Evolutionary conservation across 2,113 vertebrate genomes (phyloP).

Genomic region (Alosa alosa): DNA sequence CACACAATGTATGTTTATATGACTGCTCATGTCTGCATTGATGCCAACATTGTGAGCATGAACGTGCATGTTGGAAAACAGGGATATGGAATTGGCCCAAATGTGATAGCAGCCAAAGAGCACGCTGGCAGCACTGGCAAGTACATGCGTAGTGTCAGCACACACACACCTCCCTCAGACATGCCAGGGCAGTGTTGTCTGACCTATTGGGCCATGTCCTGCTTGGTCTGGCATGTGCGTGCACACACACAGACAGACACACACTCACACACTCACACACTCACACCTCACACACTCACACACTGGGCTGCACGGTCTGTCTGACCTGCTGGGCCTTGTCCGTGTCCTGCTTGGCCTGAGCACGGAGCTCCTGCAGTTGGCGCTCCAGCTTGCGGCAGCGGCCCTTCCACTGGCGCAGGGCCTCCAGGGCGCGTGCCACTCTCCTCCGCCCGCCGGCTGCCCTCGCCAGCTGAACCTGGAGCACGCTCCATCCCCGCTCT

Average conservation of each 20-base stretch:
- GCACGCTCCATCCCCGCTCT: constrained; percentile 55
- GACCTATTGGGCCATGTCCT: constrained; percentile 73
- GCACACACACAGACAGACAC: background rate
- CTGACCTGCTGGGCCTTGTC: constrained; percentile 76
- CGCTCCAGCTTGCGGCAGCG: constrained; percentile 81
- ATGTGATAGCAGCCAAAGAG: too few relatives aligned
- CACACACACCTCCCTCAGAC: too few relatives aligned
- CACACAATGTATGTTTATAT: background rate
- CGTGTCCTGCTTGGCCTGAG: constrained; percentile 59
- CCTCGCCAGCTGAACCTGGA: constrained; percentile 74
- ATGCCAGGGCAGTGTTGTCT: background rate
- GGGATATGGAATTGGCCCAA: too few relatives aligned
- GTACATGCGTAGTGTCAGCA: too few relatives aligned
- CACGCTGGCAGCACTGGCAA: too few relatives aligned
- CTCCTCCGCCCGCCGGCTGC: too few relatives aligned
- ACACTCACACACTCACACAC: background rate
- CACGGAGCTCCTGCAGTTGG: constrained; percentile 75
- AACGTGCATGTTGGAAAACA: background rate
- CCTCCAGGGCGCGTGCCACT: constrained; percentile 83
- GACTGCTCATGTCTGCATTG: background rate
- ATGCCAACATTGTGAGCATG: background rate
- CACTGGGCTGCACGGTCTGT: background rate
- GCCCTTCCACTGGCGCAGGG: constrained; percentile 84
- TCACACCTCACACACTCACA: background rate
- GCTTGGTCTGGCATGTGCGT: constrained; percentile 41